Evolutionary conservation across 1,140 invertebrate genomes (phyloP), one percentile per base, ranked within the genome.

Genomic region (Plectrocnemia conspersa): DNA sequence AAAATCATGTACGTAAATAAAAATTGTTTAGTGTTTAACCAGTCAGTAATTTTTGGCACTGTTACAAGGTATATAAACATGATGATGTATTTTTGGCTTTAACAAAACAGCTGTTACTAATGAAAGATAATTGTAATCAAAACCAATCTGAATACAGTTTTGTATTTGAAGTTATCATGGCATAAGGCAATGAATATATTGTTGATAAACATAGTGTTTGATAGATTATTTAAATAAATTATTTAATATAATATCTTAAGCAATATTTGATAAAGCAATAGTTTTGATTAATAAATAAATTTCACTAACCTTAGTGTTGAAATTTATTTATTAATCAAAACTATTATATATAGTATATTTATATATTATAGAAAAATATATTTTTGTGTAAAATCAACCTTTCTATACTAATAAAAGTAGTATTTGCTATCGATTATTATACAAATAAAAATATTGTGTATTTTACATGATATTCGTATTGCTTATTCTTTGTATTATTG

Each of bases 41-140:
- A 47, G 53, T 35, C 27, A 33, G 42, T 40, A 35, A 45, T 44
- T 55, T 40, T 55, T 55, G 53, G 53, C 53, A 55, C 42, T n/a
- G 11, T 19, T 19, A 25, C 53, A 47, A 48, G 27, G 35, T 27
- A 32, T 21, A 47, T 47, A 55, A 55, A 55, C 52, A 42, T 22
- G 52, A 48, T 23, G 50, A 33, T 25, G 13, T 53, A 45, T 59
- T 56, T 42, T 59, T 48, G 47, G 53, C 35, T 55, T 45, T 33
- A 53, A 33, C 41, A 47, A 42, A 54, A 56, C 58, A 59, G 58
- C 58, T 59, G 58, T 59, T 53, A 55, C 46, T 29, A 16, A 52
- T 53, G 53, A 25, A 45, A 52, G 48, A 59, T 59, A 56, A 59
- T 56, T 59, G 54, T 15, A 50, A 50, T 38, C 47, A 50, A 35